A percentile compares a stretch with the other conserved stretches of the same genome.
Conservation (phyloP, 2,113 vertebrate species). For the Harpagus bidentatus region DNA sequence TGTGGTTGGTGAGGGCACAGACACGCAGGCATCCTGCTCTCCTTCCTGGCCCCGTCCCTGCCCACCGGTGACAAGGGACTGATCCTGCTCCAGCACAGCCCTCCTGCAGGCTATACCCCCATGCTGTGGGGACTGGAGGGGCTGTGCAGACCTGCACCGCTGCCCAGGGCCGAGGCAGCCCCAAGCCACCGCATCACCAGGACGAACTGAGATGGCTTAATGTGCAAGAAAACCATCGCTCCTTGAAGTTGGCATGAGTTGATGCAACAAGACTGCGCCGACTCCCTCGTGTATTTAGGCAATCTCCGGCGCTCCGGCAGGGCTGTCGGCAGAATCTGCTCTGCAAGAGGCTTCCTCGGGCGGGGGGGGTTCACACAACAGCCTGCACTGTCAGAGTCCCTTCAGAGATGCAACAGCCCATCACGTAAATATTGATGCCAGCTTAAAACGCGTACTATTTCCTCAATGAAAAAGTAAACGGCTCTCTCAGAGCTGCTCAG, state of each 20-base stretch:
- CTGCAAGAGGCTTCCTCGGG: background rate
- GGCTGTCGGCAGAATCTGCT: background rate
- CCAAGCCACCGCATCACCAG: rapidly evolving
- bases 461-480: background rate
- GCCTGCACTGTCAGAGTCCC: background rate
- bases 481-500: background rate
- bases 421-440: background rate
- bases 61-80: background rate
- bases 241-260: background rate
- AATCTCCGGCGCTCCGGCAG: rapidly evolving
- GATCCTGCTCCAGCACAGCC: background rate
- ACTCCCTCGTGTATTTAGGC: rapidly evolving
- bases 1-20: rapidly evolving
- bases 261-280: background rate
- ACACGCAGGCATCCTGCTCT: rapidly evolving
- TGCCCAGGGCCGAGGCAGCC: background rate
- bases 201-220: background rate
- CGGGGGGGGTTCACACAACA: background rate
- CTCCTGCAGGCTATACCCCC: background rate
- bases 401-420: background rate
- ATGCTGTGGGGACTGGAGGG: rapidly evolving
- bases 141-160: background rate
- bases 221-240: rapidly evolving
- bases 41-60: background rate
- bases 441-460: rapidly evolving